Percentiles rank a stretch among this genome's conserved stretches.
Evolutionary conservation across 2,113 vertebrate genomes (phyloP).

Genomic region (Phylloscopus whistleri): DNA sequence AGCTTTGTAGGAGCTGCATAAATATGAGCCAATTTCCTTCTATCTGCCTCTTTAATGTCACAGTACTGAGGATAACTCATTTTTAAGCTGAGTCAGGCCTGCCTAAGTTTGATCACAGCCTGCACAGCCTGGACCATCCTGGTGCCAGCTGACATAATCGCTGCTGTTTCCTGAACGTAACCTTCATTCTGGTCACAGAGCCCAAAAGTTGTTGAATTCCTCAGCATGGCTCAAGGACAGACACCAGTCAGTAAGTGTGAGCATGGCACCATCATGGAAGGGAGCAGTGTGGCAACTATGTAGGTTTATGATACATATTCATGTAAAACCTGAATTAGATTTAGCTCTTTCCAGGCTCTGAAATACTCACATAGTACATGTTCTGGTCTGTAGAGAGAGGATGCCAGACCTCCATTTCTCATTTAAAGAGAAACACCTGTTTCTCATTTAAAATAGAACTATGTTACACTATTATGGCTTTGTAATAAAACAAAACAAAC

Average conservation of each 20-base stretch:
- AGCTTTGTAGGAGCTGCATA: slow-evolving; percentile 45
- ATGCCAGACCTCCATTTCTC: neutral
- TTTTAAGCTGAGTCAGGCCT: slow-evolving; percentile 51
- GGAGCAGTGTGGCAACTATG: accelerated
- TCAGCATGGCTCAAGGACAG: neutral
- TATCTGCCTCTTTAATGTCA: neutral
- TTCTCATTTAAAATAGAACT: neutral
- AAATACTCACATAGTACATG: neutral
- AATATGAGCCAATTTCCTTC: slow-evolving; percentile 40
- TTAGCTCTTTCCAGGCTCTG: neutral
- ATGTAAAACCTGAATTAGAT: neutral
- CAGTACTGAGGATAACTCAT: neutral
- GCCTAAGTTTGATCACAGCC: neutral
- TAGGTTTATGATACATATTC: neutral
- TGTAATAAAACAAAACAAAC: neutral
- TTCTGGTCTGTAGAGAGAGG: neutral
- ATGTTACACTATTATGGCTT: neutral
- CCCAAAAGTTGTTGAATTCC: neutral
- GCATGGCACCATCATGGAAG: neutral
- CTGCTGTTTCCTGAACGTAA: neutral
- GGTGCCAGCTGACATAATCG: neutral
- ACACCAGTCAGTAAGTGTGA: neutral
- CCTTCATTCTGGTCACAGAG: neutral
- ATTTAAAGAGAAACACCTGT: neutral
- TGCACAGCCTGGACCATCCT: neutral